Evolutionary conservation across 2,113 vertebrate species (phyloP), one percentile per base, ranked within the genome.

Genomic region (Neomonachus schauinslandi): DNA sequence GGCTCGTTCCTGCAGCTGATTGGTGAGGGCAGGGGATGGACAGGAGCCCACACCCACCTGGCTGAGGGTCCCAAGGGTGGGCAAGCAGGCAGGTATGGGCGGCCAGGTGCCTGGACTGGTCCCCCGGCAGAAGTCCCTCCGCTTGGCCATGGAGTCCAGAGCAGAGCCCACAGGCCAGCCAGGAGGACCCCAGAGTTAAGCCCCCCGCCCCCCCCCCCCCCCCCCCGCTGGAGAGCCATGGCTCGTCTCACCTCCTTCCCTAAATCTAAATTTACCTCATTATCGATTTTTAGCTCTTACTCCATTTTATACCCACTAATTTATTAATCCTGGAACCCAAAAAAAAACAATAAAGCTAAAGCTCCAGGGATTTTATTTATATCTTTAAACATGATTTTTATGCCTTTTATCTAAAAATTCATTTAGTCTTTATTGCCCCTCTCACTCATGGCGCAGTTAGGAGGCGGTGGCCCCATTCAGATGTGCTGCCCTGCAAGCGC

Each of bases 391-490:
- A 24, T 97, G 92, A 97, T 91, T 97, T 98, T 97, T 85, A 97
- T 57, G 94, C 95, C 95, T 98, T 98, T 98, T 96, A 98, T 98
- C 95, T 39, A 5, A 84, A 96, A 98, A 94, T 97, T 96, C 97
- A 98, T 98, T 98, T 97, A 0, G 80, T 95, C 97, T 98, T 98
- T 98, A 98, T 98, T 91, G 88, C 97, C 0, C 0, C 96, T 97
- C 90, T 98, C 94, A 51, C 77, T 98, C 96, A 81, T 89, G 86
- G 53, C 28, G 0, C 85, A 15, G n/a, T 86, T 69, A 16, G 57
- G 89, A 93, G 1, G 10, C 26, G 59, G 84, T 55, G 3, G 53
- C 63, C 51, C 94, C 63, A 2, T 79, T 72, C 24, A 39, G 93
- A 6, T 3, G 39, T 19, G 59, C 89, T 46, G 71, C 82, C 51